Evolutionary conservation across 2,797 vertebrate species (phyloP), one percentile per base, ranked within the genome.

Genomic region (Macropus fuliginosus): DNA sequence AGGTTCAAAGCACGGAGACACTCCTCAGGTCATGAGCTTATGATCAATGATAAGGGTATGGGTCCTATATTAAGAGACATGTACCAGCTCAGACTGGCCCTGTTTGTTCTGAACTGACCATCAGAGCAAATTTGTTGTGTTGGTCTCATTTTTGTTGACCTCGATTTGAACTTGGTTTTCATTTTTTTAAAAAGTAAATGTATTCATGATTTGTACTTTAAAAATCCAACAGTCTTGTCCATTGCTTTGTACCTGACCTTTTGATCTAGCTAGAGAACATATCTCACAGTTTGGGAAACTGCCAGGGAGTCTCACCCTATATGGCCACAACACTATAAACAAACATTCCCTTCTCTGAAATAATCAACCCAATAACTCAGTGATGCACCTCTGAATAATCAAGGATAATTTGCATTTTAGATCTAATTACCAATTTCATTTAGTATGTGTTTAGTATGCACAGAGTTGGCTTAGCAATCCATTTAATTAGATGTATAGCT

Each of bases 341-440:
- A 87, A 46, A 87, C 40, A 50, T 87, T 87, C 40, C 40, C 10
- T 46, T 46, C 57, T 91, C 31, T 91, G 57, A 94, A 74, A 87
- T 50, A 12, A 40, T 74, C 57, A 95, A 94, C 52, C 6, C 34
- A 66, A 66, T 59, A 95, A 81, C 5, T 89, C 91, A 31, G 62
- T 91, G 92, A 97, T 28, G 81, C 24, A 91, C n/a, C 27, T 97
- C 62, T 96, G 91, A 95, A 55, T 96, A 95, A 93, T 11, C 6
- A 34, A 74, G 46, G n/a, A 92, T 92, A 90, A 93, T 87, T 28
- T 96, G 56, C 12, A 92, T 54, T 93, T 96, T 54, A 50, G 96
- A 96, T 92, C 57, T 62, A 91, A 81, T 81, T 81, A 46, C 21
- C 21, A 46, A 81, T 81, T 81, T 81, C 40, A 81, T 46, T 81